phyloP scores from a whole-genome alignment of 2,888 invertebrate genomes.

The Apodemia mormo region DNA sequence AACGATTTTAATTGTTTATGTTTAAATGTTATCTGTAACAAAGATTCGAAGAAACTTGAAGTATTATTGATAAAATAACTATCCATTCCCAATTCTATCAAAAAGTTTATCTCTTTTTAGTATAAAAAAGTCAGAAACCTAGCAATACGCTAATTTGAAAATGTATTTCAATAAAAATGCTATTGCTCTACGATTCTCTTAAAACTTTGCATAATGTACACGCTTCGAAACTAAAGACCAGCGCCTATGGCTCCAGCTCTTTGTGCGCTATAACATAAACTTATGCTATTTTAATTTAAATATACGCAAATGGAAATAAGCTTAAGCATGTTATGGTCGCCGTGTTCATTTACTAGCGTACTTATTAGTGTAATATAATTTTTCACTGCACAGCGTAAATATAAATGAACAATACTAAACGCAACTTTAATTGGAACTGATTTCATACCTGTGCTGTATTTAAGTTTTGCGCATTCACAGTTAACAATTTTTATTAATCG shows the following conservation, averaged over 20 bases:
- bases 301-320: slow-evolving; percentile 38
- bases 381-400: neutral
- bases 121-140: neutral
- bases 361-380: slow-evolving; percentile 10
- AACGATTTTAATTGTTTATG: no score
- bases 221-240: slow-evolving; percentile 46
- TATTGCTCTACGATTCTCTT: neutral
- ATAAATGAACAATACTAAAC: slow-evolving; percentile 11
- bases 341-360: slow-evolving; percentile 30
- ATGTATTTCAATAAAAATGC: neutral
- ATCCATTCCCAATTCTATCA: no score
- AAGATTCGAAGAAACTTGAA: no score
- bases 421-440: slow-evolving; percentile 1
- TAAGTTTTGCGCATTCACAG: neutral
- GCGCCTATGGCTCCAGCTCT: slow-evolving; percentile 56
- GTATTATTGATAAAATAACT: no score
- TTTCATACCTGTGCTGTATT: neutral
- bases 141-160: slow-evolving; percentile 1
- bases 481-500: neutral
- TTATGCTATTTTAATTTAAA: slow-evolving; percentile 39
- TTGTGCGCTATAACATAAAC: slow-evolving; percentile 37
- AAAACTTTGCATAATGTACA: slow-evolving; percentile 5
- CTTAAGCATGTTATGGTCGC: slow-evolving; percentile 35
- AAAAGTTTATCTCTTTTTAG: no score
- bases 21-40: no score